Conservation (phyloP, 1,140 invertebrate genomes). For the Maconellicoccus hirsutus region DNA sequence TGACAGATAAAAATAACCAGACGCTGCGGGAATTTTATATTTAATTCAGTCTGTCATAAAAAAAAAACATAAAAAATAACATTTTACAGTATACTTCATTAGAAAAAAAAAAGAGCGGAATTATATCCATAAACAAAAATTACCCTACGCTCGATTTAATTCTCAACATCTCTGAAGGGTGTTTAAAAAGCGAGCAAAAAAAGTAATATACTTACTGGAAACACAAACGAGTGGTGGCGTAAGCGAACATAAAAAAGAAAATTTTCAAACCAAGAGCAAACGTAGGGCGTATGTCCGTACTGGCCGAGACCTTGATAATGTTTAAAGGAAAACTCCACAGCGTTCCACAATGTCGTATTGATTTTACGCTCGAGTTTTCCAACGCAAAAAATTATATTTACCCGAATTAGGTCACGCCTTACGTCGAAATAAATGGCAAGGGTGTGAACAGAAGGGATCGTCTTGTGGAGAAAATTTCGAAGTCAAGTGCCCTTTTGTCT, state of each 20-base stretch:
- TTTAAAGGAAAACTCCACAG: neutral
- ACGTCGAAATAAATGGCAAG: neutral
- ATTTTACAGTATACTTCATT: too few species aligned
- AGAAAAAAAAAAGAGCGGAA: too few species aligned
- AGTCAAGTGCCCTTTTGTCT: too few species aligned
- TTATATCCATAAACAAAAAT: neutral
- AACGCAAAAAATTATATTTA: neutral
- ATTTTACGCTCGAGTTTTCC: slow-evolving; percentile 7
- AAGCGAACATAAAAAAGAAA: too few species aligned
- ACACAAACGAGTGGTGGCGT: too few species aligned
- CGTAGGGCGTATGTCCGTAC: slow-evolving; percentile 6
- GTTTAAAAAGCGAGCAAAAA: too few species aligned
- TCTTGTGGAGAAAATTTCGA: neutral
- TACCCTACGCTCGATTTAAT: neutral
- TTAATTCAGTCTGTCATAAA: too few species aligned
- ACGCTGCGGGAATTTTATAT: too few species aligned
- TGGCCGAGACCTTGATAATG: slow-evolving; percentile 2
- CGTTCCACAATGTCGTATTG: neutral
- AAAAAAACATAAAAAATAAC: too few species aligned
- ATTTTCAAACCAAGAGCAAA: neutral
- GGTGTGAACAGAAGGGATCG: neutral
- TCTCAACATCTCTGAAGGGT: neutral
- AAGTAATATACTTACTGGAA: too few species aligned
- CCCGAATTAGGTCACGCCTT: neutral
- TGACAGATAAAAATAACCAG: too few species aligned